These are phyloP conservation scores for Copidosoma aretas DNA, from an alignment of 2,888 invertebrate genomes.

Conservation along the genomic window DNA sequence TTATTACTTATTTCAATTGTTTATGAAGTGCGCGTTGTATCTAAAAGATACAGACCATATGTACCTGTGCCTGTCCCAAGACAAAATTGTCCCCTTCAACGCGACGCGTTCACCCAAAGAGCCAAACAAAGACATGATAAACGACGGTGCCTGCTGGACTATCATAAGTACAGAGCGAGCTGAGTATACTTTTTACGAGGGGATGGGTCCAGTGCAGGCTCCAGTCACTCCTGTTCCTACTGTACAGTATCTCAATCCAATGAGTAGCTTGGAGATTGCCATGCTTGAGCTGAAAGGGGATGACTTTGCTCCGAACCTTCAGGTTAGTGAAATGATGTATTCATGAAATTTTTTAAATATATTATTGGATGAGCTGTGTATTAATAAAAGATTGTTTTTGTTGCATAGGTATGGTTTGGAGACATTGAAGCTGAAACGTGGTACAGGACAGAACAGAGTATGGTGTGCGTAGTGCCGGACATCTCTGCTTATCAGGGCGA, in stretches of 20 bases:
- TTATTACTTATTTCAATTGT: no score
- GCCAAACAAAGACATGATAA: conserved; percentile 98
- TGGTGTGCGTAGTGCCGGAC: conserved; percentile 97
- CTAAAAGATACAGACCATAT: conserved; percentile 99
- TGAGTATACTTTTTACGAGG: conserved; percentile 98
- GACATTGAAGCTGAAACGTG: conserved; percentile 98
- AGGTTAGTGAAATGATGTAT: conserved; percentile 53
- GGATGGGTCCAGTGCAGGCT: conserved; percentile 95
- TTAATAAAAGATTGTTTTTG: no score
- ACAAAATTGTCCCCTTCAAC: conserved; percentile 98
- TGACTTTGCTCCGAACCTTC: conserved; percentile 95
- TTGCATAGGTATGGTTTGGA: conserved; percentile 86
- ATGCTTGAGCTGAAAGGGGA: conserved; percentile 97
- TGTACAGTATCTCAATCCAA: conserved; percentile 92
- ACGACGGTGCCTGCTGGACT: conserved; percentile 99
- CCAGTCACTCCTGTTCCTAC: conserved; percentile 98
- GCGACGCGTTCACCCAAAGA: conserved; percentile 98
- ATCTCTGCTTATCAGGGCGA: conserved; percentile 94
- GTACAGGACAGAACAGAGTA: conserved; percentile 92
- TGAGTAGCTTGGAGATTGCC: conserved; percentile 98
- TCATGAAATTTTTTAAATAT: no score
- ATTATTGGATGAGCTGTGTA: no score
- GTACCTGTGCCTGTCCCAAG: conserved; percentile 98
- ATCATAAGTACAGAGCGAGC: conserved; percentile 99
- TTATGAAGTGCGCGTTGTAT: conserved; percentile 98